Evolutionary conservation across 1,140 invertebrate genomes (phyloP).

Genomic region (Drosophila baimaii): DNA sequence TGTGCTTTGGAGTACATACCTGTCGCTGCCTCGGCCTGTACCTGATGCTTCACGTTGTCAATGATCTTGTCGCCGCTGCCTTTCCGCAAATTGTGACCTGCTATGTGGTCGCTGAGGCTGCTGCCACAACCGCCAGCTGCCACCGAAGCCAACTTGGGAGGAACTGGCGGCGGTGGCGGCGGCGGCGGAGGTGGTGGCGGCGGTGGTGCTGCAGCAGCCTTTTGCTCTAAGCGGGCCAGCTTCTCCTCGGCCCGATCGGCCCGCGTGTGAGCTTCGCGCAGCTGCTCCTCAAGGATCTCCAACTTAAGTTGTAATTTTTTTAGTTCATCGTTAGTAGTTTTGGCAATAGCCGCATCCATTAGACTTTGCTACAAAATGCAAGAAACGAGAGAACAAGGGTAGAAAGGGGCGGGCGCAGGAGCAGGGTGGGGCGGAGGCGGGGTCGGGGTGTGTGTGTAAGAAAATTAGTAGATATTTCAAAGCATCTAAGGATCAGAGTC

Average conservation of each 20-base stretch:
- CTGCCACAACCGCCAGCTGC: slow-evolving; percentile 17
- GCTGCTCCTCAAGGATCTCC: slow-evolving; percentile 81
- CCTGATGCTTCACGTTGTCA: slow-evolving; percentile 81
- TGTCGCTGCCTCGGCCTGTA: slow-evolving; percentile 80
- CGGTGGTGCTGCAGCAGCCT: slow-evolving; percentile 24
- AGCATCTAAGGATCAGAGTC: slow-evolving; percentile 29
- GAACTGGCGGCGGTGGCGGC: slow-evolving; percentile 53
- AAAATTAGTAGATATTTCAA: slow-evolving; percentile 62
- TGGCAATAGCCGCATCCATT: slow-evolving; percentile 83
- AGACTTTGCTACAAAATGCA: slow-evolving; percentile 78
- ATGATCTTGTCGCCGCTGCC: slow-evolving; percentile 73
- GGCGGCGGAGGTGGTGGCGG: slow-evolving; percentile 56
- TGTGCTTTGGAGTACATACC: slow-evolving; percentile 58
- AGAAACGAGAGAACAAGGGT: slow-evolving; percentile 54
- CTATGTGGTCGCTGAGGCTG: slow-evolving; percentile 72
- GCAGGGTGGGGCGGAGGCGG: slow-evolving; percentile 49
- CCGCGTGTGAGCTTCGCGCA: slow-evolving; percentile 64
- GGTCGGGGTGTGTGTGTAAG: slow-evolving; percentile 59
- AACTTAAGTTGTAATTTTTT: slow-evolving; percentile 84
- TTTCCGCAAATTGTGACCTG: slow-evolving; percentile 64
- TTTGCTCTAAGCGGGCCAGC: slow-evolving; percentile 56
- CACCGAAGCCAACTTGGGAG: slow-evolving; percentile 31
- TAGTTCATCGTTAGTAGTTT: slow-evolving; percentile 84
- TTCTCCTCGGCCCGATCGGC: slow-evolving; percentile 78
- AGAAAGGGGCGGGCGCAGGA: slow-evolving; percentile 37